These are phyloP conservation scores for Borostomias antarcticus DNA, from an alignment of 2,797 vertebrate genomes.

Conservation along the genomic window DNA sequence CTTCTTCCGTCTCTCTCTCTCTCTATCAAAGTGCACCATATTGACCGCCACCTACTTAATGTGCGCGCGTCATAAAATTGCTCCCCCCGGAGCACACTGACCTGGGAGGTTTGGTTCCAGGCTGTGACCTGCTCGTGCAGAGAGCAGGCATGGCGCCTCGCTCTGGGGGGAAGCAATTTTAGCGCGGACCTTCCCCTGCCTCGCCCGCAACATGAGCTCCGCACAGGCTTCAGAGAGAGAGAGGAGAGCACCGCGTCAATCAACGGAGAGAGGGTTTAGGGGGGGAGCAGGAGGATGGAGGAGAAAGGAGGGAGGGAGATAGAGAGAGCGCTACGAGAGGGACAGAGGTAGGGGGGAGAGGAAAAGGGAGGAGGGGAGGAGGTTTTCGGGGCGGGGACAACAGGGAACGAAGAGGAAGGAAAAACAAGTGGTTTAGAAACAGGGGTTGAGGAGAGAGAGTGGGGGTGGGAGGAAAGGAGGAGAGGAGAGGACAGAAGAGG, in stretches of 20 bases:
- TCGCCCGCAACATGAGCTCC: conserved; percentile 82
- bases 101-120: conserved; percentile 85
- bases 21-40: conserved; percentile 38
- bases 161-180: conserved; percentile 84
- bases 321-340: conserved; percentile 25
- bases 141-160: conserved; percentile 82
- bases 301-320: conserved; percentile 24
- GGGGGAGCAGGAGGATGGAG: conserved; percentile 23
- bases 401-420: background rate
- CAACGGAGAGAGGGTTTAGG: conserved; percentile 44
- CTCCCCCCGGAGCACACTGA: conserved; percentile 85
- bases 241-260: conserved; percentile 77
- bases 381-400: background rate
- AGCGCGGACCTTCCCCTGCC: conserved; percentile 76
- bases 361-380: background rate
- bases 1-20: conserved; percentile 23
- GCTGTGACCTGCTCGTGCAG: conserved; percentile 83
- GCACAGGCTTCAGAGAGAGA: conserved; percentile 82
- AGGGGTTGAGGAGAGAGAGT: background rate
- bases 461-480: background rate
- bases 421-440: background rate
- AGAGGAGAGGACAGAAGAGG: background rate
- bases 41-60: conserved; percentile 47
- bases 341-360: conserved; percentile 22
- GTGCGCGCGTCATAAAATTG: conserved; percentile 69